phyloP scores from a whole-genome alignment of 2,113 vertebrate genomes.

The Gasterosteus nipponicus region DNA sequence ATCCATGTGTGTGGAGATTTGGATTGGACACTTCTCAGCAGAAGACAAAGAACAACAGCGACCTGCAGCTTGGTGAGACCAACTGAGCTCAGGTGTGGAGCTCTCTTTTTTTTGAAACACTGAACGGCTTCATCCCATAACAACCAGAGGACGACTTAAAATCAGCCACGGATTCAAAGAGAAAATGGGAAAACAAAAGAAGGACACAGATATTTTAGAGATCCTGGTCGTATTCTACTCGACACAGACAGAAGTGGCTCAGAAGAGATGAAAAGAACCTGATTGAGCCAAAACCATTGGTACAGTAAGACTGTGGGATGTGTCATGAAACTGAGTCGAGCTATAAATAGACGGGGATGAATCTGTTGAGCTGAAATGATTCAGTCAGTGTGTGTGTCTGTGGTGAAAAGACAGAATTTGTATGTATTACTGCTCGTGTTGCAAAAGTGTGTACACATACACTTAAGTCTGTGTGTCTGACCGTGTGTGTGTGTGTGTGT shows the following conservation, averaged over 20 bases:
- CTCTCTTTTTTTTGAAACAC: constrained; percentile 19
- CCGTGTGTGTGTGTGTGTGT: constrained; percentile 22
- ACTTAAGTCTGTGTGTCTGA: constrained; percentile 15
- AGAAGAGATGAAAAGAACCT: constrained; percentile 35
- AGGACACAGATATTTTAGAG: constrained; percentile 9
- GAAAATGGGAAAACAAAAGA: background rate
- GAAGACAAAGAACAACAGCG: constrained; percentile 60
- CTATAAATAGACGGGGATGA: constrained; percentile 75
- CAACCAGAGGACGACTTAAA: constrained; percentile 6
- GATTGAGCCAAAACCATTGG: constrained; percentile 47
- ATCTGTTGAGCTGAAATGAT: constrained; percentile 67
- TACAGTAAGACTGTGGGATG: constrained; percentile 53
- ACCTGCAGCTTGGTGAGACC: constrained; percentile 52
- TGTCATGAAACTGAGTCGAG: constrained; percentile 58
- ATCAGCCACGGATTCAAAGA: constrained; percentile 21
- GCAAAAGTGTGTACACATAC: constrained; percentile 2
- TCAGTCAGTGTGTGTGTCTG: constrained; percentile 55
- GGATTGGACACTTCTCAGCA: constrained; percentile 9
- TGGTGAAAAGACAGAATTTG: constrained; percentile 37
- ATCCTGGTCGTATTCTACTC: constrained; percentile 6
- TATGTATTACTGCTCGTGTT: constrained; percentile 24
- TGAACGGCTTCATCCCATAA: constrained; percentile 27
- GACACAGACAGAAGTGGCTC: constrained; percentile 35
- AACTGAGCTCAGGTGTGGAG: constrained; percentile 51
- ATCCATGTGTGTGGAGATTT: no score